Conservation (phyloP, 2,113 vertebrate genomes). For the Nicator chloris region DNA sequence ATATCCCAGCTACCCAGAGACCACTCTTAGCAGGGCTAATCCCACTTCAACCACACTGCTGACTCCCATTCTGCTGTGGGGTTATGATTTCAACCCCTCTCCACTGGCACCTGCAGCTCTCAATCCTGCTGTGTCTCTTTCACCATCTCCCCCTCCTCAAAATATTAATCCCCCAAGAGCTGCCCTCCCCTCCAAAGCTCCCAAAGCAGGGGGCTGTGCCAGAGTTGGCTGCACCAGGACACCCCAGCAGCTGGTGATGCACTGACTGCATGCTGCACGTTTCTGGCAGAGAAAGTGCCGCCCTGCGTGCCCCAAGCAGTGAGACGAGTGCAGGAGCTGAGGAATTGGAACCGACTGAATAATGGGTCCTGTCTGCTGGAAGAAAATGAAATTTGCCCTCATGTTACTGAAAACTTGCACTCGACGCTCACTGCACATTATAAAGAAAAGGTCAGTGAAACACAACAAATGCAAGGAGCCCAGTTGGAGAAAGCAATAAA, state of each 20-base stretch:
- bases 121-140: rapidly evolving
- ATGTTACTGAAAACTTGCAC: conserved; percentile 46
- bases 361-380: conserved; percentile 48
- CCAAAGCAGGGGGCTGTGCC: not conserved
- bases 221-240: rapidly evolving
- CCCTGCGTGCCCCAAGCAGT: not conserved
- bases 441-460: conserved; percentile 66
- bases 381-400: conserved; percentile 73
- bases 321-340: not conserved
- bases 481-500: conserved; percentile 43
- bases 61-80: rapidly evolving
- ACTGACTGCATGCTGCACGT: rapidly evolving
- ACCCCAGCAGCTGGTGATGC: not conserved
- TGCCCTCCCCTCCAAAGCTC: not conserved
- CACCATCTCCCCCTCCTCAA: not conserved
- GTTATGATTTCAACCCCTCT: not conserved
- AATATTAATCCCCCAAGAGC: not conserved
- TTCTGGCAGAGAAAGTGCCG: not conserved
- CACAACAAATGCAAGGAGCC: conserved; percentile 41
- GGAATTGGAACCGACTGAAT: conserved; percentile 40
- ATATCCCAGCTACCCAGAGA: rapidly evolving
- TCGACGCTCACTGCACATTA: conserved; percentile 56
- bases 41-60: not conserved
- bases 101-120: not conserved
- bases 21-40: not conserved